Evolutionary conservation across 2,888 invertebrate genomes (phyloP).

Genomic region (Stegana nigrithorax): DNA sequence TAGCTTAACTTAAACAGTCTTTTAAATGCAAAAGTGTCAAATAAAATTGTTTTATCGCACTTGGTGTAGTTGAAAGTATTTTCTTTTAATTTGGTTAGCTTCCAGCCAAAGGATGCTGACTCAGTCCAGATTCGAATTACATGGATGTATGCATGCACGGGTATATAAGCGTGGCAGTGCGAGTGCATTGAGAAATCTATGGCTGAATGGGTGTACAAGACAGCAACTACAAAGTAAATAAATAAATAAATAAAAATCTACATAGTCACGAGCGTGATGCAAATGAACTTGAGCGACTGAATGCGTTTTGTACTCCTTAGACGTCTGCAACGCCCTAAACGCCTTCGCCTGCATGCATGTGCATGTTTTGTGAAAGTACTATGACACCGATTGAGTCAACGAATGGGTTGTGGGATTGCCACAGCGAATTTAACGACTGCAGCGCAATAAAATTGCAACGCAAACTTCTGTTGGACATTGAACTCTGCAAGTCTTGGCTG

Average conservation of each 20-base stretch:
- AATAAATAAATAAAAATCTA: constrained; percentile 28
- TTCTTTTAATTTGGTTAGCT: too few species aligned
- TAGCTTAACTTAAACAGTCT: too few species aligned
- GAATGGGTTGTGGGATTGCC: too few species aligned
- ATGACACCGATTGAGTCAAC: too few species aligned
- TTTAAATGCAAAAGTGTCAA: too few species aligned
- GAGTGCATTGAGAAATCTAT: too few species aligned
- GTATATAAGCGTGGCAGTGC: neutral
- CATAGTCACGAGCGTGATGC: constrained; percentile 29
- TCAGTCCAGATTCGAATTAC: neutral
- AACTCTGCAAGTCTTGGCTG: neutral
- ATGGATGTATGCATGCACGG: too few species aligned
- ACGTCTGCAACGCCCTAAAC: too few species aligned
- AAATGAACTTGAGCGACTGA: constrained; percentile 35
- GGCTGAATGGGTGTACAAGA: constrained; percentile 36
- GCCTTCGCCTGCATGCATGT: neutral
- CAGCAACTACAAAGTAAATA: neutral
- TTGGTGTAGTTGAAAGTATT: too few species aligned
- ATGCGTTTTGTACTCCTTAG: too few species aligned
- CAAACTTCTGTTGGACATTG: neutral
- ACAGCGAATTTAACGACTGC: too few species aligned
- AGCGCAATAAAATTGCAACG: neutral
- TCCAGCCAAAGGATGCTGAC: constrained; percentile 3
- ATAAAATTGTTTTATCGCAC: too few species aligned
- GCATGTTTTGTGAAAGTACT: neutral